A percentile compares a stretch with the other conserved stretches of the same genome.
phyloP scores from a whole-genome alignment of 2,113 vertebrate genomes.

The Bos indicus region DNA sequence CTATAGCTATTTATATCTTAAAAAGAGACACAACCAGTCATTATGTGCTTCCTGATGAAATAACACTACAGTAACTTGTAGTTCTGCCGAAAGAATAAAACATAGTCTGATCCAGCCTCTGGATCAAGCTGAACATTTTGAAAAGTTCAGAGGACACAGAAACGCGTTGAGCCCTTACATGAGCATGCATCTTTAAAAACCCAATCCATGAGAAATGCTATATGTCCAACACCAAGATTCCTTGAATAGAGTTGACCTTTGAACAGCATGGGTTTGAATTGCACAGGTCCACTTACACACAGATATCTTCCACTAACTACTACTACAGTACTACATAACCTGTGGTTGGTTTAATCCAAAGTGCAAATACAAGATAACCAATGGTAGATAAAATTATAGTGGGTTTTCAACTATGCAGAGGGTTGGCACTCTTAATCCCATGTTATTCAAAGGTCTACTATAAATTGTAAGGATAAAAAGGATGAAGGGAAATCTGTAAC shows the following conservation, averaged over 20 bases:
- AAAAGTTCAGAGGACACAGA: neutral
- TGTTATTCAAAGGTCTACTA: neutral
- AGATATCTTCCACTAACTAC: neutral
- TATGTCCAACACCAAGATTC: neutral
- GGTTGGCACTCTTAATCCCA: neutral
- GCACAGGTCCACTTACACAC: neutral
- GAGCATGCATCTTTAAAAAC: neutral
- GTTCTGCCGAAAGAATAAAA: neutral
- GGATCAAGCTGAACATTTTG: neutral
- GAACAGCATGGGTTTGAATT: neutral
- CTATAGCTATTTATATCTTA: neutral
- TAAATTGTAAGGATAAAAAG: neutral
- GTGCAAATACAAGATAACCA: neutral
- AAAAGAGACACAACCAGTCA: neutral
- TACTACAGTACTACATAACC: neutral
- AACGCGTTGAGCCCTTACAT: neutral
- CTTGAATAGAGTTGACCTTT: neutral
- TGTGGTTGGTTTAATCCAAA: neutral
- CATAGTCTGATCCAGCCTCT: neutral
- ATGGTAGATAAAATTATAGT: neutral
- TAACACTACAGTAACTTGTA: neutral
- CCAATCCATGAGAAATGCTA: neutral
- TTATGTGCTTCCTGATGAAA: neutral
- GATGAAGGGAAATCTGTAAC: neutral
- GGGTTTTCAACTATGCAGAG: neutral